phyloP scores from a whole-genome alignment of 2,888 invertebrate species.

The Apotomis betuletana region DNA sequence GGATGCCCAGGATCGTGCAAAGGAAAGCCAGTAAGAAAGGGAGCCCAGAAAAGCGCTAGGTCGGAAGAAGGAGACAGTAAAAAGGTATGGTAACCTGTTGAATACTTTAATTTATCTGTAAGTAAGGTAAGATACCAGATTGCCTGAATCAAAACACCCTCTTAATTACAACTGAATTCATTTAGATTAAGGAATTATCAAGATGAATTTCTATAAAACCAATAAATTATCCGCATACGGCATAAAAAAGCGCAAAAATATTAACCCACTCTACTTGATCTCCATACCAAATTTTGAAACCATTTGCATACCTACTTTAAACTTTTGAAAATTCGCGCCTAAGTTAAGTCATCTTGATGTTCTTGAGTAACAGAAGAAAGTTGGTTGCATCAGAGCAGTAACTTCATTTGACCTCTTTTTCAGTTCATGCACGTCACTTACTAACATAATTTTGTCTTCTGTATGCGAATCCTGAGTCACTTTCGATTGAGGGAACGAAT shows the following conservation, averaged over 20 bases:
- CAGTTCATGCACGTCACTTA: slow-evolving; percentile 22
- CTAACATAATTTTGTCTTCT: slow-evolving; percentile 39
- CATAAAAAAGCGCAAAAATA: neutral
- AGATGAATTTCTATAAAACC: neutral
- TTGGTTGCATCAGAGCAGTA: slow-evolving; percentile 30
- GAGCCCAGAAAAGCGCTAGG: too few species aligned
- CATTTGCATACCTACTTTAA: slow-evolving; percentile 1
- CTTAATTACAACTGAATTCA: neutral
- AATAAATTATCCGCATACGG: neutral
- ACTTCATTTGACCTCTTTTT: slow-evolving; percentile 36
- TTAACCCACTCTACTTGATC: neutral
- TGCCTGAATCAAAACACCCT: too few species aligned
- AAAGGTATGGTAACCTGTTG: too few species aligned
- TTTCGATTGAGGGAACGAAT: slow-evolving; percentile 20
- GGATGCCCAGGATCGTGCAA: too few species aligned
- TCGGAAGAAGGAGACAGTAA: too few species aligned
- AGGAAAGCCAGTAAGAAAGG: too few species aligned
- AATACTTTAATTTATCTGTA: too few species aligned
- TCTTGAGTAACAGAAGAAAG: slow-evolving; percentile 42
- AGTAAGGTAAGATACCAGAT: too few species aligned
- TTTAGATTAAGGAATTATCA: neutral
- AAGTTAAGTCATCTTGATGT: slow-evolving; percentile 36
- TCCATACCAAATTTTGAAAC: slow-evolving; percentile 14
- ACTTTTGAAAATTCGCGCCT: slow-evolving; percentile 9
- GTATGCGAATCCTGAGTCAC: slow-evolving; percentile 35